A percentile compares a stretch with the other conserved stretches of the same genome.
These are phyloP conservation scores for Rattus rattus DNA, from an alignment of 2,113 vertebrate genomes.

Conservation along the genomic window DNA sequence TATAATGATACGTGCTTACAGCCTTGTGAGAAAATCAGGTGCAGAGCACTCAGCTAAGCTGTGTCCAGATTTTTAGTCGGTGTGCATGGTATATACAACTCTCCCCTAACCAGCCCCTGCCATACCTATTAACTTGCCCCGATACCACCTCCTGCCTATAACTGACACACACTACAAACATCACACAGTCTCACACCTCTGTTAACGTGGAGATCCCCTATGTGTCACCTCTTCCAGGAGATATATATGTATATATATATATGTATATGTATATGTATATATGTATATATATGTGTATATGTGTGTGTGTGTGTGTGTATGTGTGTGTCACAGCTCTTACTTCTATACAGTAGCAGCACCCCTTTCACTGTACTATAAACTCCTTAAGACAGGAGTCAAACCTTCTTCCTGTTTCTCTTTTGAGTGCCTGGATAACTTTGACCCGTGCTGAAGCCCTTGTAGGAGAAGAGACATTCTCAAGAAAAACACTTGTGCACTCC, in stretches of 20 bases:
- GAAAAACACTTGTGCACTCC: not conserved
- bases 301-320: too few relatives aligned
- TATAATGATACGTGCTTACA: not conserved
- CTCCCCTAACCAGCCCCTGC: not conserved
- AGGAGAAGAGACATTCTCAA: not conserved
- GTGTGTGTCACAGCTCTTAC: not conserved
- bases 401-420: slow-evolving; percentile 8
- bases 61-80: not conserved
- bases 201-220: not conserved
- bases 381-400: not conserved
- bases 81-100: not conserved
- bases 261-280: too few relatives aligned
- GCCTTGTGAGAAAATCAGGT: not conserved
- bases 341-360: not conserved
- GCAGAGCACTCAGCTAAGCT: not conserved
- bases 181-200: not conserved
- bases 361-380: not conserved
- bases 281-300: too few relatives aligned
- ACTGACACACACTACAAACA: not conserved
- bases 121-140: not conserved
- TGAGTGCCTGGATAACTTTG: not conserved
- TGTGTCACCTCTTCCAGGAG: not conserved
- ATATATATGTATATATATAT: not conserved
- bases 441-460: not conserved
- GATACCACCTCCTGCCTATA: not conserved